Conservation (phyloP, 2,888 invertebrate genomes). For the Cantharis lateralis region DNA sequence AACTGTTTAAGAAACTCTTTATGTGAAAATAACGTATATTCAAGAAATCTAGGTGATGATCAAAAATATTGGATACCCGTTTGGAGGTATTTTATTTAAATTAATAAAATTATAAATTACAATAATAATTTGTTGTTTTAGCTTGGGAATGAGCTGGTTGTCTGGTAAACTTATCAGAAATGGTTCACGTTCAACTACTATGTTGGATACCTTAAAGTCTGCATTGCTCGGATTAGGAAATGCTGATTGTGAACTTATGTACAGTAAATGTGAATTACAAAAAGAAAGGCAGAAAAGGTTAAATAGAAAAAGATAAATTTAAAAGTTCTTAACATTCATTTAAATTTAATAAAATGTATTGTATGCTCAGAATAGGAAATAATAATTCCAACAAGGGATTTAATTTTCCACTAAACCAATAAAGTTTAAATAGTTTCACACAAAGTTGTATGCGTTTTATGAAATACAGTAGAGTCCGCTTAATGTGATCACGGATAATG, state of each 20-base stretch:
- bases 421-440: no score
- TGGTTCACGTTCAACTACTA: constrained; percentile 55
- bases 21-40: constrained; percentile 70
- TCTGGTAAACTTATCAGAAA: constrained; percentile 60
- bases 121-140: constrained; percentile 50
- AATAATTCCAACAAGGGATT: no score
- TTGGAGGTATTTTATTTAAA: constrained; percentile 66
- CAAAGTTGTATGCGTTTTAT: no score
- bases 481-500: no score
- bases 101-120: background rate
- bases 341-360: no score
- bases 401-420: no score
- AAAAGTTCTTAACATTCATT: no score
- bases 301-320: background rate
- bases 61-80: constrained; percentile 73
- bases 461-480: no score
- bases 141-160: constrained; percentile 78
- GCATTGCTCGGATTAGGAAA: constrained; percentile 71
- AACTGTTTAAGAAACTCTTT: constrained; percentile 67
- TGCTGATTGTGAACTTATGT: constrained; percentile 66
- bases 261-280: constrained; percentile 61
- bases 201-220: constrained; percentile 67
- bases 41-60: constrained; percentile 60
- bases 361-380: no score
- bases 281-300: constrained; percentile 25